These are phyloP conservation scores for Falcaria lacertinaria DNA, from an alignment of 2,888 invertebrate species.

Conservation along the genomic window DNA sequence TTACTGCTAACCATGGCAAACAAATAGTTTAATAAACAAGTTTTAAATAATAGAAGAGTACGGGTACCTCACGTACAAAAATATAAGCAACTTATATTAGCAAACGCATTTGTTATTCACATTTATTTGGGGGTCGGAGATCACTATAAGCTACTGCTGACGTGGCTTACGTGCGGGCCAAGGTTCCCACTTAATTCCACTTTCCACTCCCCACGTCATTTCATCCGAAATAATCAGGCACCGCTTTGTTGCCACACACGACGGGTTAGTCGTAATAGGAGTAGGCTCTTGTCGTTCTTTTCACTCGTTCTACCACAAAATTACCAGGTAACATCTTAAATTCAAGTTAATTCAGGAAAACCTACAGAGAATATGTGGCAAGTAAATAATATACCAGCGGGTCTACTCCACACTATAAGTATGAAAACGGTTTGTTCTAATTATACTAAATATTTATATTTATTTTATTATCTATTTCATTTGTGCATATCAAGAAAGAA, in stretches of 20 bases:
- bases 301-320: neutral
- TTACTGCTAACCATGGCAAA: no score
- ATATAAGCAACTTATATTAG: neutral
- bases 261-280: neutral
- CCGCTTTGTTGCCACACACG: neutral
- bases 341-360: no score
- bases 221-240: neutral
- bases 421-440: no score
- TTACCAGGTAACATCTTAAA: neutral
- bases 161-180: neutral
- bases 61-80: neutral
- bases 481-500: no score
- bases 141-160: neutral
- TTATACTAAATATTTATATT: no score
- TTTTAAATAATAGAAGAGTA: neutral
- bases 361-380: no score
- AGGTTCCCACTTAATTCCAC: neutral
- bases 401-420: no score
- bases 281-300: neutral
- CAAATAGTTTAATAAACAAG: no score
- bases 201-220: neutral
- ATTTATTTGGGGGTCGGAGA: neutral
- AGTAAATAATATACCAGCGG: no score
- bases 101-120: neutral
- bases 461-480: no score